Evolutionary conservation across 2,797 vertebrate genomes (phyloP).

Genomic region (Psittacula echo): DNA sequence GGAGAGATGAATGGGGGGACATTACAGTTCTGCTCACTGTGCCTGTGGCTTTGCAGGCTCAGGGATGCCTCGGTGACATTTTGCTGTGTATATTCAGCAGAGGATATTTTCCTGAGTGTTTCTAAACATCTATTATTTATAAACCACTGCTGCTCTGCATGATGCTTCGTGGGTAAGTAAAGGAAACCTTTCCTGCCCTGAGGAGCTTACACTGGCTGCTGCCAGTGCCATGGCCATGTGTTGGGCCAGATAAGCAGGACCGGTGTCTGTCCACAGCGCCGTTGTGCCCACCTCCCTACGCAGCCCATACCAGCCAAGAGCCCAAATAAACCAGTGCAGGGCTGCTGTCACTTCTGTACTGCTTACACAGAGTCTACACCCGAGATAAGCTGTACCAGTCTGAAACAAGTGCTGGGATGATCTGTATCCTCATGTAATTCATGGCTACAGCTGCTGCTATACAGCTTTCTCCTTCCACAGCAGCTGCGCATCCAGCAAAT

Average conservation of each 20-base stretch:
- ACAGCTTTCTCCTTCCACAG: not conserved
- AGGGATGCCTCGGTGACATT: constrained; percentile 7
- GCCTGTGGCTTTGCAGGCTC: constrained; percentile 58
- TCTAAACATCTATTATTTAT: constrained; percentile 58
- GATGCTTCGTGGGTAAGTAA: constrained; percentile 26
- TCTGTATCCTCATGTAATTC: constrained; percentile 10
- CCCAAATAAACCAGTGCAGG: not conserved
- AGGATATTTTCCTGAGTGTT: constrained; percentile 8
- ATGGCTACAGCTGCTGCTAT: not conserved
- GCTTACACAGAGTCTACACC: not conserved
- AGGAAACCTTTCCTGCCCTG: not conserved
- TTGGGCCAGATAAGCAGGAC: not conserved
- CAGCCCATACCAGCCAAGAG: accelerated
- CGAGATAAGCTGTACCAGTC: not conserved
- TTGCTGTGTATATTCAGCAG: not conserved
- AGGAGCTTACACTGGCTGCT: not conserved
- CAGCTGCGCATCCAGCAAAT: not conserved
- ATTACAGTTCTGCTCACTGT: not conserved
- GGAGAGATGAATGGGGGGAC: constrained; percentile 57
- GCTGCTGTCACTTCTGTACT: not conserved
- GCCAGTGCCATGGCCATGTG: accelerated
- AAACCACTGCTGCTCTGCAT: not conserved
- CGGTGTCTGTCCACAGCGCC: not conserved
- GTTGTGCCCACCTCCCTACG: not conserved
- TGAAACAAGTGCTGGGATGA: constrained; percentile 20